These are phyloP conservation scores for Melanotaenia trifasciata DNA, from an alignment of 2,797 vertebrate genomes.

Conservation along the genomic window DNA sequence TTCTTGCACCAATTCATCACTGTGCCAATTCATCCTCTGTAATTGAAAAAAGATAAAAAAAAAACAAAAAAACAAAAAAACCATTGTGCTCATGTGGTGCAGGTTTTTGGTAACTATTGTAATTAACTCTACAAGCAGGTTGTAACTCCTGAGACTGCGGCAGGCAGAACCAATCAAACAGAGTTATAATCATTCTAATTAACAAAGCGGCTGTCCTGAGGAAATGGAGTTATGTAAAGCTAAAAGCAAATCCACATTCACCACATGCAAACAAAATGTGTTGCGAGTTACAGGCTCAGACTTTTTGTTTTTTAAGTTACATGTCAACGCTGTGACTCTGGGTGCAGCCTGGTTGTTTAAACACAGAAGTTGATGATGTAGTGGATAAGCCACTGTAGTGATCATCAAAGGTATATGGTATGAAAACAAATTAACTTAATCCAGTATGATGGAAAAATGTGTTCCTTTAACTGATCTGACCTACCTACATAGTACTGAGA, in stretches of 20 bases:
- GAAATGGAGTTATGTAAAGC: slow-evolving; percentile 34
- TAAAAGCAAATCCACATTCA: slow-evolving; percentile 20
- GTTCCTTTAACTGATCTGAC: too few species aligned
- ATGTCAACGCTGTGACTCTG: too few species aligned
- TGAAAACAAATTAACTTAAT: too few species aligned
- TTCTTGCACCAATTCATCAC: slow-evolving; percentile 37
- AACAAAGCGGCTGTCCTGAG: slow-evolving; percentile 49
- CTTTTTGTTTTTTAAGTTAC: too few species aligned
- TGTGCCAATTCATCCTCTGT: slow-evolving; percentile 24
- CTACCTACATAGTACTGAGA: too few species aligned
- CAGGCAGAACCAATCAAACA: slow-evolving; percentile 69
- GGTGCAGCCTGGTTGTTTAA: too few species aligned
- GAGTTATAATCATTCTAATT: slow-evolving; percentile 67
- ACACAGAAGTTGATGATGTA: too few species aligned
- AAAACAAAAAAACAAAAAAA: slow-evolving; percentile 29
- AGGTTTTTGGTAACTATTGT: slow-evolving; percentile 26
- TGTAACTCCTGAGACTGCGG: slow-evolving; percentile 43
- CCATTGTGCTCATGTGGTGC: slow-evolving; percentile 18
- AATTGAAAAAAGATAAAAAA: slow-evolving; percentile 45
- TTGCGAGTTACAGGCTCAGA: slow-evolving; percentile 8
- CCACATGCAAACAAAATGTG: slow-evolving; percentile 25
- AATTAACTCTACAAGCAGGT: slow-evolving; percentile 53
- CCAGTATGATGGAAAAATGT: too few species aligned
- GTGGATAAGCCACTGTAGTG: too few species aligned
- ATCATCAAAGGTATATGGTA: too few species aligned